Percentiles rank a stretch among this genome's conserved stretches.
phyloP scores from a whole-genome alignment of 2,888 invertebrate species.

The Oligia latruncula region DNA sequence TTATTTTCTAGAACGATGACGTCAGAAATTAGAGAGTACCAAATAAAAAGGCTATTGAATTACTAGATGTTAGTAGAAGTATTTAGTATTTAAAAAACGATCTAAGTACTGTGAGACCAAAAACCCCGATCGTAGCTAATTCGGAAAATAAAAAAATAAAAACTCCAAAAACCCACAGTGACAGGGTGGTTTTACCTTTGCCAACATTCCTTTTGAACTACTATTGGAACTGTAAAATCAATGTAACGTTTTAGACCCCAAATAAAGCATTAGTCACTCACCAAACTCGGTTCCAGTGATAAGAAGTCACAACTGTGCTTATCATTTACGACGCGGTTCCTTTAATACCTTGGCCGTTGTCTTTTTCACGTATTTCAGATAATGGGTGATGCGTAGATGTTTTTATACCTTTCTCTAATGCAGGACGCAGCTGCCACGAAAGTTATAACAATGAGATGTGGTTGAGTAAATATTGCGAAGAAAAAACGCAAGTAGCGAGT shows the following conservation, averaged over 20 bases:
- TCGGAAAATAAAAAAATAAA: neutral
- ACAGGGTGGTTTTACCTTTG: conserved; percentile 10
- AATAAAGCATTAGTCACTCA: conserved; percentile 68
- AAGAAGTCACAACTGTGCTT: conserved; percentile 65
- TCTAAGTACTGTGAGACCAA: conserved; percentile 8
- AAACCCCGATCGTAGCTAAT: conserved; percentile 10
- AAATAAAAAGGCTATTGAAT: neutral
- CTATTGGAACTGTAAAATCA: conserved; percentile 38
- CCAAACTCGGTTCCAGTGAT: conserved; percentile 51
- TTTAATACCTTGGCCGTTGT: conserved; percentile 75
- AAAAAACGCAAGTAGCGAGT: conserved; percentile 76
- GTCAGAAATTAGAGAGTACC: neutral
- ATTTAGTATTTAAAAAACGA: neutral
- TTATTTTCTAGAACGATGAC: neutral
- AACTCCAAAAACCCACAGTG: neutral
- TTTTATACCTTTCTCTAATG: conserved; percentile 74
- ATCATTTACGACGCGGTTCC: conserved; percentile 72
- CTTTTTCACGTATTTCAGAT: conserved; percentile 79
- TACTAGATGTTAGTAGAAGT: neutral
- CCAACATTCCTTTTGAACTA: conserved; percentile 21
- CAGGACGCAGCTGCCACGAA: conserved; percentile 77
- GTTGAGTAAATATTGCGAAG: conserved; percentile 78
- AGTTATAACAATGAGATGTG: conserved; percentile 78
- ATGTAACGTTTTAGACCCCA: conserved; percentile 29
- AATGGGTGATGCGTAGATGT: conserved; percentile 70